A percentile compares a stretch with the other conserved stretches of the same genome.
Conservation (phyloP, 2,113 vertebrate species). For the Stegastes partitus region DNA sequence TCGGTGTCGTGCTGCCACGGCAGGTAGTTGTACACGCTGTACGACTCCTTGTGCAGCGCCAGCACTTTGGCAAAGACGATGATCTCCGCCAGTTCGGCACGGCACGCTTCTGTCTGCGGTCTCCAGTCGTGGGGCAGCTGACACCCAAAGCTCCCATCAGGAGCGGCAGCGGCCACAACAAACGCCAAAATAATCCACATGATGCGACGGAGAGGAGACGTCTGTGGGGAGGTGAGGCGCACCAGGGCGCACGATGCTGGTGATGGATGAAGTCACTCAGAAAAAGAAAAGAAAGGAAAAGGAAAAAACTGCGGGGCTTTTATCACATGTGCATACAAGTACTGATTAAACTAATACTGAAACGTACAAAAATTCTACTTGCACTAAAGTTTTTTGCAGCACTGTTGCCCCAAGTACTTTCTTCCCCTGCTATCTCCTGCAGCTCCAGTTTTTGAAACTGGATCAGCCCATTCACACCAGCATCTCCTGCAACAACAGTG, state of each 20-base stretch:
- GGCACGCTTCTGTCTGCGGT: slow-evolving; percentile 89
- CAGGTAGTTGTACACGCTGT: slow-evolving; percentile 87
- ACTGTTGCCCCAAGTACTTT: neutral
- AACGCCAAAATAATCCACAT: slow-evolving; percentile 79
- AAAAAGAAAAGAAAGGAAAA: neutral
- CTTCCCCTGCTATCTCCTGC: slow-evolving; percentile 29
- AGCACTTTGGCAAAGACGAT: slow-evolving; percentile 88
- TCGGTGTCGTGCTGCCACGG: slow-evolving; percentile 86
- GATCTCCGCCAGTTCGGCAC: slow-evolving; percentile 88
- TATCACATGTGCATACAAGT: neutral
- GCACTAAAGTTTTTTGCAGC: neutral
- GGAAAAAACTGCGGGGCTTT: slow-evolving; percentile 10
- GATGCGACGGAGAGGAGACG: slow-evolving; percentile 17
- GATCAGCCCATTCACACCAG: slow-evolving; percentile 43
- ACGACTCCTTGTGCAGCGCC: slow-evolving; percentile 86
- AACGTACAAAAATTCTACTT: neutral
- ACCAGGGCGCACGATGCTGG: slow-evolving; percentile 16
- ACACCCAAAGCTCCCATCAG: slow-evolving; percentile 75
- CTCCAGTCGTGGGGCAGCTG: slow-evolving; percentile 89
- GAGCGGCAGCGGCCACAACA: slow-evolving; percentile 55
- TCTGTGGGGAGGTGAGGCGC: slow-evolving; percentile 22
- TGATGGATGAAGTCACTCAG: slow-evolving; percentile 33
- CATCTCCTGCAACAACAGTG: slow-evolving; percentile 29
- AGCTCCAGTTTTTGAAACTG: slow-evolving; percentile 33
- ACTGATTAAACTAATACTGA: neutral